Percentiles rank a stretch among this genome's conserved stretches.
These are phyloP conservation scores for Ibycter americanus DNA, from an alignment of 2,797 vertebrate species.

Conservation along the genomic window DNA sequence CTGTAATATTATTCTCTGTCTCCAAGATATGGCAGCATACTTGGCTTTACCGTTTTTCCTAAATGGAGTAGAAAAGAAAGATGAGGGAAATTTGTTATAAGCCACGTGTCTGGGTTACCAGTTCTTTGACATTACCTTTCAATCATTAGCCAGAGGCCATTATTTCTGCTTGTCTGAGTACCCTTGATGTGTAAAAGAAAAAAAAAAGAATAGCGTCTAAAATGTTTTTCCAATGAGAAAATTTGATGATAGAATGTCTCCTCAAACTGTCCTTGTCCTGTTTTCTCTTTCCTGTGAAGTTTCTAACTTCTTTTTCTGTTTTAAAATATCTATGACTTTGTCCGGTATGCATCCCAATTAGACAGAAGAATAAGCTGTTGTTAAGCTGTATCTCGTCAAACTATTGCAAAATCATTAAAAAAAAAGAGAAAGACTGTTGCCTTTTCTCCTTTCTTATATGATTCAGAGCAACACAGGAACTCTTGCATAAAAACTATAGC, in stretches of 20 bases:
- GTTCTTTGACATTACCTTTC: slow-evolving; percentile 27
- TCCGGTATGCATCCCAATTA: neutral
- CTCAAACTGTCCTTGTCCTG: slow-evolving; percentile 16
- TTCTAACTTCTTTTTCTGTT: neutral
- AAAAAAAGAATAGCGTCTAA: neutral
- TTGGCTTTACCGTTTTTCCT: neutral
- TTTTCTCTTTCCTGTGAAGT: slow-evolving; percentile 4
- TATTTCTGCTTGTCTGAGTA: slow-evolving; percentile 58
- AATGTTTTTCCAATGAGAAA: slow-evolving; percentile 31
- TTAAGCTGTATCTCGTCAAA: neutral
- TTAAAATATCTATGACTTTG: neutral
- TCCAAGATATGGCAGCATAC: neutral
- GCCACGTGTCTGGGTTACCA: neutral
- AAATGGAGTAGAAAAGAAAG: neutral
- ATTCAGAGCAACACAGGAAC: neutral
- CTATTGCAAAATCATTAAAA: neutral
- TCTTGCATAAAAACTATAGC: neutral
- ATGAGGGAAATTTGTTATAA: neutral
- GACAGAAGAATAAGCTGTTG: neutral
- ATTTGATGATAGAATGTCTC: slow-evolving; percentile 20
- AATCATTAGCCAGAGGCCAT: slow-evolving; percentile 49
- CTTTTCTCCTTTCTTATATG: neutral
- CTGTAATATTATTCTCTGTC: neutral
- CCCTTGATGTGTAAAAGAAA: neutral
- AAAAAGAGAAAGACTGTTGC: neutral